Conservation (phyloP, 2,797 vertebrate species). For the Carduelis carduelis region DNA sequence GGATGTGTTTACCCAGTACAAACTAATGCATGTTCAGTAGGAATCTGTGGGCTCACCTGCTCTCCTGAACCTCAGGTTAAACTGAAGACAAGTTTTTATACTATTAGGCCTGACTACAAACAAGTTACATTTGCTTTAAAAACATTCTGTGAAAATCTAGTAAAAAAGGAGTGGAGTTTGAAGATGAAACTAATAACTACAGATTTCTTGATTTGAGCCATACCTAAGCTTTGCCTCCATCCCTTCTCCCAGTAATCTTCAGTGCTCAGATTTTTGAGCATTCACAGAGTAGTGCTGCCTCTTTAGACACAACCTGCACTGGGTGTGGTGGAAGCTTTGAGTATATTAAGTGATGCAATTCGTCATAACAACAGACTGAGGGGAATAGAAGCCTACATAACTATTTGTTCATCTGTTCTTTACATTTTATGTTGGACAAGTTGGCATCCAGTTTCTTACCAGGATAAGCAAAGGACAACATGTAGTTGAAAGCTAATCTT, state of each 20-base stretch:
- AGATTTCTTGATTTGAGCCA: fast-evolving
- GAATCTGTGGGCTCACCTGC: not conserved
- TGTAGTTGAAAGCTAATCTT: not conserved
- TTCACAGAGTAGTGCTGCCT: not conserved
- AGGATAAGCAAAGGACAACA: not conserved
- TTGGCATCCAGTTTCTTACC: not conserved
- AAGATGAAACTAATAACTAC: not conserved
- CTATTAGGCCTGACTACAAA: not conserved
- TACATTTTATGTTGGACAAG: not conserved
- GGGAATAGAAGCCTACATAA: not conserved
- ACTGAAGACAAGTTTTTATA: not conserved
- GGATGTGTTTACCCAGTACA: not conserved
- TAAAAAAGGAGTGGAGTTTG: not conserved
- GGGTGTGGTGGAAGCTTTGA: not conserved
- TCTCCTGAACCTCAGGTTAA: not conserved
- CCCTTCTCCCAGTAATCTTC: not conserved
- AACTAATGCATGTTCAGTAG: not conserved
- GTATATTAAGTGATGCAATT: not conserved
- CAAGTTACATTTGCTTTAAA: not conserved
- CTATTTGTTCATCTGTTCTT: not conserved
- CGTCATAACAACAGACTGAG: not conserved
- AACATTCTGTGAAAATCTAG: not conserved
- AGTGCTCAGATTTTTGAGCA: not conserved
- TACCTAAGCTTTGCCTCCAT: not conserved
- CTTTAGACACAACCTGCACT: not conserved